Conservation (phyloP, 64 coral and sea anemone species). For the Cladopsammia gracilis region DNA sequence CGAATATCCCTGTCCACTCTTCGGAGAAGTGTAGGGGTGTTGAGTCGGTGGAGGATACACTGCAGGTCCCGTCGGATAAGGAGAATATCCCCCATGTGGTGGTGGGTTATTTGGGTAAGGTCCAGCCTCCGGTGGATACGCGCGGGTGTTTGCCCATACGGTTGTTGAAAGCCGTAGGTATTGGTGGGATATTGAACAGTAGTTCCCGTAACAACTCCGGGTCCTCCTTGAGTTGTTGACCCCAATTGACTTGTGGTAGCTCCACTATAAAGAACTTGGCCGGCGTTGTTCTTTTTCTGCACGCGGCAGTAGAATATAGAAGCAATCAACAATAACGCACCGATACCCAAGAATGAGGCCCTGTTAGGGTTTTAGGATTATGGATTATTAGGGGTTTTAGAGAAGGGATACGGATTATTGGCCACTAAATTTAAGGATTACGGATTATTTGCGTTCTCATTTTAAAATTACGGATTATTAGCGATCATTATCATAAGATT, state of each 20-base stretch:
- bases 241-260: background rate
- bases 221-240: background rate
- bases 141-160: background rate
- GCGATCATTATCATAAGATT: too few relatives aligned
- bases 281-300: background rate
- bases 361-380: too few relatives aligned
- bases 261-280: background rate
- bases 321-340: background rate
- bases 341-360: too few relatives aligned
- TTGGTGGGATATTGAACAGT: background rate
- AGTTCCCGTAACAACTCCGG: background rate
- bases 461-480: too few relatives aligned
- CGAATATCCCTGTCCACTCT: background rate
- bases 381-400: too few relatives aligned
- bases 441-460: too few relatives aligned
- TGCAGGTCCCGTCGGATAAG: background rate
- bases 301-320: constrained; percentile 1
- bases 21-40: background rate
- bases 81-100: background rate
- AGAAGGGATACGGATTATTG: too few relatives aligned
- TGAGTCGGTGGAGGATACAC: constrained; percentile 1
- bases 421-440: too few relatives aligned
- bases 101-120: background rate
- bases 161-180: constrained; percentile 5
- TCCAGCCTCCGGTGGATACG: constrained; percentile 4